Base-by-base conservation (phyloP, 2,797 vertebrate species). In the Pipistrellus nathusii region DNA sequence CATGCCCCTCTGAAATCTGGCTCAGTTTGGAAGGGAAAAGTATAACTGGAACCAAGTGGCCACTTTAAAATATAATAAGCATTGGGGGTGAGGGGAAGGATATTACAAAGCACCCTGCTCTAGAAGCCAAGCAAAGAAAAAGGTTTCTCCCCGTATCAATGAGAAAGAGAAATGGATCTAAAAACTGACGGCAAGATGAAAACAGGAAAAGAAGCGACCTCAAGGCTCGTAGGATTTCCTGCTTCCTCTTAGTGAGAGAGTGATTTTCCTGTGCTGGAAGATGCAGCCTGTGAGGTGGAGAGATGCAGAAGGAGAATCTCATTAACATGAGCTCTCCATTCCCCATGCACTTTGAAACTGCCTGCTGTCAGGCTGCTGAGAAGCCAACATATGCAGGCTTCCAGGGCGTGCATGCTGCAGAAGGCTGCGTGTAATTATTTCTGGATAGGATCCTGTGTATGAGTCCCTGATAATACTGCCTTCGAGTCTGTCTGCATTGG, bases 311-410 rank as follows among this genome's bases (percentile, higher is more conserved):
- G 92, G 91, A 96, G 85, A 96, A 93, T 95, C 93, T 97, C 92
- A 97, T 96, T 95, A 95, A 73, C 81, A 86, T 87, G 91, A 93
- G 84, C 88, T 92, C 80, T 83, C 93, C 90, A 85, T 80, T 97
- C 95, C 78, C 78, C 83, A 73, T 86, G 96, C 96, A 96, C 83
- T 95, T 95, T 95, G 95, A 96, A 97, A 94, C 90, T 95, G 96
- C 96, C 93, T 95, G 88, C 94, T 96, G 95, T 95, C 95, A 97
- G 94, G 95, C 94, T 94, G 91, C 88, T n/a, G 96, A 94, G 96
- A 93, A 94, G 93, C 95, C 95, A 96, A 46, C 92, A 91, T 75
- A 94, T 71, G 90, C 92, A 95, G 90, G 75, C 93, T 96, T 96
- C 78, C 95, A 91, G 93, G 80, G 85, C 5, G 15, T 23, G 69